phyloP scores from a whole-genome alignment of 2,888 invertebrate genomes.

The Microctonus aethiopoides region DNA sequence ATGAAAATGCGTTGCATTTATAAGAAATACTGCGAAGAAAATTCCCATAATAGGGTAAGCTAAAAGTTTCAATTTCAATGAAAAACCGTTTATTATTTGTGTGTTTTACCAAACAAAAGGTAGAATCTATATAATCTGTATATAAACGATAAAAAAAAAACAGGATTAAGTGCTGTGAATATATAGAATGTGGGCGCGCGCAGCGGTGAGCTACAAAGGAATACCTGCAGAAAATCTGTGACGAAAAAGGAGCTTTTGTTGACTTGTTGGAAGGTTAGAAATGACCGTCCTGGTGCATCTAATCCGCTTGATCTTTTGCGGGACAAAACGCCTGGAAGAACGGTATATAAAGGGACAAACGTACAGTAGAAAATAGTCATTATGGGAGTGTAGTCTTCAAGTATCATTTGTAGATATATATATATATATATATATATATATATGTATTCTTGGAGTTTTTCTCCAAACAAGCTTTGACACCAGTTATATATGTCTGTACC shows the following conservation, averaged over 20 bases:
- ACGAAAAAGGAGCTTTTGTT: constrained; percentile 26
- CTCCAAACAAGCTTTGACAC: constrained; percentile 9
- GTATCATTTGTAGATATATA: no score
- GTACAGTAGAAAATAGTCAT: neutral
- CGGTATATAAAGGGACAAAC: neutral
- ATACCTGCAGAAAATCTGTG: constrained; percentile 38
- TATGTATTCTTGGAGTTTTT: constrained; percentile 17
- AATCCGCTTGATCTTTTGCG: constrained; percentile 39
- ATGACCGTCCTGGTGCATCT: constrained; percentile 25
- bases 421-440: neutral
- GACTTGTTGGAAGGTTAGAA: constrained; percentile 18
- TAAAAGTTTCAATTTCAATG: constrained; percentile 1
- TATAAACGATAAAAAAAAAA: constrained; percentile 13
- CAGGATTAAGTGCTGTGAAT: neutral
- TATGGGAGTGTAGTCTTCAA: neutral
- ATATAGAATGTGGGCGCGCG: constrained; percentile 10
- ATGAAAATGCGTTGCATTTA: constrained; percentile 10
- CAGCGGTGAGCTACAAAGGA: constrained; percentile 19
- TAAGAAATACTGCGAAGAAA: neutral
- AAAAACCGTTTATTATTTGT: neutral
- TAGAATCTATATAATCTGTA: constrained; percentile 17
- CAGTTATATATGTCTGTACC: neutral
- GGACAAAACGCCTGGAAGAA: constrained; percentile 22
- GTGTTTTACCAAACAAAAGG: neutral
- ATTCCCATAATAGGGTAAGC: neutral